These are phyloP conservation scores for Labia minor DNA, from an alignment of 2,888 invertebrate genomes.

Conservation along the genomic window DNA sequence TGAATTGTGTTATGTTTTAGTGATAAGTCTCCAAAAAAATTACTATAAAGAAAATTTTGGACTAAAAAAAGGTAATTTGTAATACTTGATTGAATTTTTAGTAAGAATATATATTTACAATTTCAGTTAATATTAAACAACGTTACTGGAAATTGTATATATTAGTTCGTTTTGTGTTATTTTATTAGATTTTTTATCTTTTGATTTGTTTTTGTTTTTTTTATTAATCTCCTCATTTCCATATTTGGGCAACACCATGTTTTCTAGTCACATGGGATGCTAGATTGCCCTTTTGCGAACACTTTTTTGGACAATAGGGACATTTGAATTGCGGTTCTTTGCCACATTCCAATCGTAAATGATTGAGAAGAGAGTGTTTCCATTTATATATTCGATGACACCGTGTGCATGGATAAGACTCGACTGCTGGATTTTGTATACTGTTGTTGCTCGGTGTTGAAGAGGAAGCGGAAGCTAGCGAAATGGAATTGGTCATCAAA, in stretches of 20 bases:
- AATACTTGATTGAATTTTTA: too few species aligned
- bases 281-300: conserved; percentile 26
- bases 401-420: conserved; percentile 18
- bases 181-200: too few species aligned
- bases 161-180: too few species aligned
- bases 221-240: too few species aligned
- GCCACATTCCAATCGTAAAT: conserved; percentile 25
- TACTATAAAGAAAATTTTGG: too few species aligned
- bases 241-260: background rate
- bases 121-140: too few species aligned
- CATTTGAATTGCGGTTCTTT: conserved; percentile 26
- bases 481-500: background rate
- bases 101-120: too few species aligned
- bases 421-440: background rate
- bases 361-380: conserved; percentile 27
- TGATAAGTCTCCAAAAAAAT: too few species aligned
- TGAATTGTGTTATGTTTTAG: too few species aligned
- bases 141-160: too few species aligned
- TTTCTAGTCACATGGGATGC: background rate
- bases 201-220: too few species aligned
- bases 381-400: conserved; percentile 27
- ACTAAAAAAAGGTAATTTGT: too few species aligned
- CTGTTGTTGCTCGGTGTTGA: background rate
- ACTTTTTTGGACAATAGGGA: conserved; percentile 22
- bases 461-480: background rate